A percentile compares a stretch with the other conserved stretches of the same genome.
Conservation (phyloP, 2,888 invertebrate species). For the Maniola hyperantus region DNA sequence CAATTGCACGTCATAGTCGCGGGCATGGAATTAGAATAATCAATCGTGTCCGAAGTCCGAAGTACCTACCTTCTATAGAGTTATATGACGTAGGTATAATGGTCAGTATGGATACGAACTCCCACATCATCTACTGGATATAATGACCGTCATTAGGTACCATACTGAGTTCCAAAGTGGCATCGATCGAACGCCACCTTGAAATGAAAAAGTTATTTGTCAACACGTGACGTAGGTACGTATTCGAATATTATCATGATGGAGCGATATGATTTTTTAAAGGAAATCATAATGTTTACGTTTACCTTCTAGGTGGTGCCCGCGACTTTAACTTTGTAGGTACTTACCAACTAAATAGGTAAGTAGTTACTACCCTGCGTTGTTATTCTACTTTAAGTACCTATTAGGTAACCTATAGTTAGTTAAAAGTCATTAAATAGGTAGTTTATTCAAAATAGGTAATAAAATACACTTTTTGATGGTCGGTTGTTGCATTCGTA, state of each 20-base stretch:
- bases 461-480: too few relatives aligned
- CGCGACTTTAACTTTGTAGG: background rate
- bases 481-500: too few relatives aligned
- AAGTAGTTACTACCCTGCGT: too few relatives aligned
- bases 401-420: too few relatives aligned
- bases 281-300: slow-evolving; percentile 2
- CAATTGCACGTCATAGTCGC: too few relatives aligned
- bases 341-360: background rate
- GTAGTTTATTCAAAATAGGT: too few relatives aligned
- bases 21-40: too few relatives aligned
- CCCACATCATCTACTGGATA: slow-evolving; percentile 23
- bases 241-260: slow-evolving; percentile 4
- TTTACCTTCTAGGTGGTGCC: background rate
- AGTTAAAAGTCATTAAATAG: too few relatives aligned
- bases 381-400: too few relatives aligned
- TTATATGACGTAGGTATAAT: background rate
- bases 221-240: slow-evolving; percentile 17
- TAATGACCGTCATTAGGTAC: slow-evolving; percentile 44
- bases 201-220: slow-evolving; percentile 20
- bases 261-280: background rate
- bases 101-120: background rate
- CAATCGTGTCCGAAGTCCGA: too few relatives aligned
- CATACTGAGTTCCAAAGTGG: slow-evolving; percentile 10
- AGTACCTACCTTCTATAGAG: too few relatives aligned
- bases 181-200: slow-evolving; percentile 24